A percentile compares a stretch with the other conserved stretches of the same genome.
Evolutionary conservation across 2,797 vertebrate genomes (phyloP).

Genomic region (Erithacus rubecula): DNA sequence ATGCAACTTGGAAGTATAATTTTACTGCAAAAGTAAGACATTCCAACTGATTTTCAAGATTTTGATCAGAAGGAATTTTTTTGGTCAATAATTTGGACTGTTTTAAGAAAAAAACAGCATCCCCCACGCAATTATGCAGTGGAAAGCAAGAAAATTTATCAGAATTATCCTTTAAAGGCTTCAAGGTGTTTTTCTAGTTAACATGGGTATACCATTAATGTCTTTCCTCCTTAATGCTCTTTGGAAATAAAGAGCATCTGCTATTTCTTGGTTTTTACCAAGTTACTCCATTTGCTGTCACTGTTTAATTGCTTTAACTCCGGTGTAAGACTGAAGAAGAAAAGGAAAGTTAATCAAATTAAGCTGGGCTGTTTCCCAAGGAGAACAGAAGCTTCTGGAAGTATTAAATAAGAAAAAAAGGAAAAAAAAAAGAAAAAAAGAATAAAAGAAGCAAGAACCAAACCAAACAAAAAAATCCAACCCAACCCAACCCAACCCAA

Average conservation of each 20-base stretch:
- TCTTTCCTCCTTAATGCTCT: not conserved
- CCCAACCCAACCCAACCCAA: no score
- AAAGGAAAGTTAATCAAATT: not conserved
- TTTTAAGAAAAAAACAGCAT: not conserved
- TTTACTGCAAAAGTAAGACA: not conserved
- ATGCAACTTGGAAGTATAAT: not conserved
- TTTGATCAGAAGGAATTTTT: not conserved
- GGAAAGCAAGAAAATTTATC: not conserved
- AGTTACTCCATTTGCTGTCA: not conserved
- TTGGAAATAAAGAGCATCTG: not conserved
- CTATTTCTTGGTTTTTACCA: not conserved
- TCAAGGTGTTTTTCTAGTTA: not conserved
- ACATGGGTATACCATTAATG: not conserved
- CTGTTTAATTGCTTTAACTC: not conserved
- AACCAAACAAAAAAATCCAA: no score
- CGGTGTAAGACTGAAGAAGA: not conserved
- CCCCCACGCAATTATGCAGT: fast-evolving
- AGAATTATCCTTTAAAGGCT: not conserved
- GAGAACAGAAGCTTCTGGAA: not conserved
- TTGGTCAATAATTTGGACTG: fast-evolving
- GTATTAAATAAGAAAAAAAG: no score
- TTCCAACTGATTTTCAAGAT: not conserved
- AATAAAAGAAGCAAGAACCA: no score
- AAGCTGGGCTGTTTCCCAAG: not conserved
- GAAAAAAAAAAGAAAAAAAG: no score